Base-by-base conservation (phyloP, 2,888 invertebrate species). In the Pantelozetes paolii region DNA sequence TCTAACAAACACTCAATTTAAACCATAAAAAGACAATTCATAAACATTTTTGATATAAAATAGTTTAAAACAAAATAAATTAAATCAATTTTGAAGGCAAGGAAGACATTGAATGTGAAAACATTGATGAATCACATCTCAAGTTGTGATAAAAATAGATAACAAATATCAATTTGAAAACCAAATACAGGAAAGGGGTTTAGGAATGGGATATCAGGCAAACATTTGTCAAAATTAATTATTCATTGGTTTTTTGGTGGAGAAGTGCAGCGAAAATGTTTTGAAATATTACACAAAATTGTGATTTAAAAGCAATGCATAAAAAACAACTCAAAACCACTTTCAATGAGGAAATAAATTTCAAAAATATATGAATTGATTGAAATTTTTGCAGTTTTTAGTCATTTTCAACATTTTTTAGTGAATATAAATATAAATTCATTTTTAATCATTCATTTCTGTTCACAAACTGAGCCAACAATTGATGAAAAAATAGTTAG, bases 151-250 rank as follows among this genome's bases (percentile, higher is more conserved):
- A 23, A 26, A 26, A 23, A 23, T 23, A 54, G 11, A 54, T 26
- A 54, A 54, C 23, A 13, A 36, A 8, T 36, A 8, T 36, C 36
- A 8, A 36, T 36, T 36, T n/a, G 36, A 11, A 36, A 36, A 8
- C 36, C 36, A 36, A 36, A 23, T 54, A n/a, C n/a, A n/a, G n/a
- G n/a, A n/a, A n/a, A n/a, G n/a, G n/a, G n/a, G n/a, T n/a, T n/a
- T n/a, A n/a, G n/a, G 23, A 54, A 3, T 26, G 13, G n/a, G 23
- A 54, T 26, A 26, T 8, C 9, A 54, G 26, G 13, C 20, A 54
- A 54, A 11, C 54, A 54, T 54, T 54, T 54, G 54, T 54, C 54
- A 54, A 54, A 54, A 54, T 54, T 54, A 26, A 26, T 13, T 23
- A 11, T 26, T 18, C 18, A 13, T 30, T 18, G 15, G 28, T 3